phyloP scores from a whole-genome alignment of 2,888 invertebrate species.

The Hoplodrina ambigua region DNA sequence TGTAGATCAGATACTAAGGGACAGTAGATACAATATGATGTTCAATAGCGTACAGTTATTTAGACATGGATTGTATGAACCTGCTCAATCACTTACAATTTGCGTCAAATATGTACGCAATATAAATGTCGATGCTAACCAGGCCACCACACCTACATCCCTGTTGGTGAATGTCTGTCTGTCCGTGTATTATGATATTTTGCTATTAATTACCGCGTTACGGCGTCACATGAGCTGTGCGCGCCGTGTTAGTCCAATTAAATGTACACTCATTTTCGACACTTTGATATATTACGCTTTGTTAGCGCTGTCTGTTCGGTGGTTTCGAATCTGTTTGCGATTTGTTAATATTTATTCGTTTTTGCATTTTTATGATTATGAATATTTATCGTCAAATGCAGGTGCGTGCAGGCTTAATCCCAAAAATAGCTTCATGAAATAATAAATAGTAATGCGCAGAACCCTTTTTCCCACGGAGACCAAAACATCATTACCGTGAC shows the following conservation, averaged over 20 bases:
- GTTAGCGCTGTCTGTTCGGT: conserved; percentile 16
- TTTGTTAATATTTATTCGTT: not conserved
- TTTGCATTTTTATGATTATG: no score
- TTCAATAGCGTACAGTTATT: not conserved
- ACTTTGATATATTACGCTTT: conserved; percentile 30
- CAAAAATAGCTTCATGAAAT: not conserved
- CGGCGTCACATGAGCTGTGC: conserved; percentile 35
- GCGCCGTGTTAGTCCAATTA: conserved; percentile 45
- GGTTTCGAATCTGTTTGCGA: not conserved
- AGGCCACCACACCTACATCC: conserved; percentile 12
- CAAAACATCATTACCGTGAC: conserved; percentile 16
- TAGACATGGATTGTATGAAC: not conserved
- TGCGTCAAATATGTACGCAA: conserved; percentile 19
- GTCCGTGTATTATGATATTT: conserved; percentile 55
- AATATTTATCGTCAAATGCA: not conserved
- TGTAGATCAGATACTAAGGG: not conserved
- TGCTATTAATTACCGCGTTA: conserved; percentile 61
- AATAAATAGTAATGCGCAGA: not conserved
- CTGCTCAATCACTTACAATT: conserved; percentile 22
- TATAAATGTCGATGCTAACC: conserved; percentile 22
- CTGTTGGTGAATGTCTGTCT: conserved; percentile 16
- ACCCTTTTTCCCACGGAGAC: not conserved
- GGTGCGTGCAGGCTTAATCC: no score
- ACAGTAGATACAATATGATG: not conserved
- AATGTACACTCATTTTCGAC: conserved; percentile 46